Conservation (phyloP, 2,888 invertebrate species). For the Erynnis tages region DNA sequence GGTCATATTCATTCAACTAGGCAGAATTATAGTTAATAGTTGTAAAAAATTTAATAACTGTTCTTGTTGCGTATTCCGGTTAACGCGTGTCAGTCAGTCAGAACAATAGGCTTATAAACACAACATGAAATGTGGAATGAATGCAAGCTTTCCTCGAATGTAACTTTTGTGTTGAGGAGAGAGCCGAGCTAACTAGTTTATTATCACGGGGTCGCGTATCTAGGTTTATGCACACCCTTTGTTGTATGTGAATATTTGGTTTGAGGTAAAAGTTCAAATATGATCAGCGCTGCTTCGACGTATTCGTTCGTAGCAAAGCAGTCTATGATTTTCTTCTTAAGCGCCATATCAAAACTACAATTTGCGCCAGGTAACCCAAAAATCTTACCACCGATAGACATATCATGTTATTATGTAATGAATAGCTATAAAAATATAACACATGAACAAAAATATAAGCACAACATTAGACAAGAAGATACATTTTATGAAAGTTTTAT, state of each 20-base stretch:
- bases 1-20: too few species aligned
- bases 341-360: too few species aligned
- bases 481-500: too few species aligned
- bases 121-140: constrained; percentile 22
- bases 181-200: constrained; percentile 25
- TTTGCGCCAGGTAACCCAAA: too few species aligned
- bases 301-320: too few species aligned
- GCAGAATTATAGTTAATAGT: background rate
- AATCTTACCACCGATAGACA: too few species aligned
- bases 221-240: constrained; percentile 28
- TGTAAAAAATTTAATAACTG: constrained; percentile 13
- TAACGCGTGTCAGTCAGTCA: constrained; percentile 21
- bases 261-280: background rate
- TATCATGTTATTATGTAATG: too few species aligned
- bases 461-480: too few species aligned
- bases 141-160: constrained; percentile 27
- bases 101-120: constrained; percentile 27
- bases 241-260: constrained; percentile 20
- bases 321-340: too few species aligned
- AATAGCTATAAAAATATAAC: too few species aligned
- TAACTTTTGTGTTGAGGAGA: constrained; percentile 19
- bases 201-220: constrained; percentile 22
- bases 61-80: constrained; percentile 22
- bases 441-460: too few species aligned
- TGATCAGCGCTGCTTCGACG: too few species aligned